Percentiles rank a stretch among this genome's conserved stretches.
Evolutionary conservation across 1,140 invertebrate genomes (phyloP).

Genomic region (Oppia nitens): DNA sequence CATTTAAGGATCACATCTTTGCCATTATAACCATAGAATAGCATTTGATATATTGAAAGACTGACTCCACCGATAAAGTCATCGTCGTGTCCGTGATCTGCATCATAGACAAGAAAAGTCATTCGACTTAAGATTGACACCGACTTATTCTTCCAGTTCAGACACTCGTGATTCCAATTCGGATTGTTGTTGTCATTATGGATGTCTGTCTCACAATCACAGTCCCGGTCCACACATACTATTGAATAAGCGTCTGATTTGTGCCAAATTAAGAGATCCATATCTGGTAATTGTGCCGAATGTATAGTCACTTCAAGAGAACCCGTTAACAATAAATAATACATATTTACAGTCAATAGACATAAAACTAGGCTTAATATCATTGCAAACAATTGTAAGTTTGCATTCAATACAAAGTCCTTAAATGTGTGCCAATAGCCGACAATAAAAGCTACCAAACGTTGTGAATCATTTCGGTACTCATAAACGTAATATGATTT

Average conservation of each 20-base stretch:
- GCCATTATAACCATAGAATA: neutral
- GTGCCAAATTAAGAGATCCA: constrained; percentile 5
- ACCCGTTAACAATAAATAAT: constrained; percentile 5
- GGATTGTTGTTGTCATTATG: constrained; percentile 5
- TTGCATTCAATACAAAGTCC: neutral
- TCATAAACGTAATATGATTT: constrained; percentile 2
- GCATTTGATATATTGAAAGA: neutral
- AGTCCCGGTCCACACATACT: constrained; percentile 3
- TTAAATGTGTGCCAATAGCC: neutral
- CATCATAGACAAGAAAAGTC: constrained; percentile 8
- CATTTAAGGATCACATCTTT: neutral
- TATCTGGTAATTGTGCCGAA: constrained; percentile 5
- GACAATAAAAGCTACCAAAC: neutral
- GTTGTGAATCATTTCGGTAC: neutral
- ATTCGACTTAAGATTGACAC: constrained; percentile 2
- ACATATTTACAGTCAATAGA: neutral
- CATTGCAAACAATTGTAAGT: neutral
- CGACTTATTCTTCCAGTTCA: constrained; percentile 8
- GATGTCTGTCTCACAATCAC: constrained; percentile 5
- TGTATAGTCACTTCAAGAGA: constrained; percentile 1
- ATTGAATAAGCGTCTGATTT: constrained; percentile 7
- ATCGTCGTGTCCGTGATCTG: constrained; percentile 4
- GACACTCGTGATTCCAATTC: constrained; percentile 3
- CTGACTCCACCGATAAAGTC: constrained; percentile 10
- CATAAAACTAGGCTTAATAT: neutral